A percentile compares a stretch with the other conserved stretches of the same genome.
phyloP scores from a whole-genome alignment of 2,797 vertebrate species.

The Halcyon smyrnensis region DNA sequence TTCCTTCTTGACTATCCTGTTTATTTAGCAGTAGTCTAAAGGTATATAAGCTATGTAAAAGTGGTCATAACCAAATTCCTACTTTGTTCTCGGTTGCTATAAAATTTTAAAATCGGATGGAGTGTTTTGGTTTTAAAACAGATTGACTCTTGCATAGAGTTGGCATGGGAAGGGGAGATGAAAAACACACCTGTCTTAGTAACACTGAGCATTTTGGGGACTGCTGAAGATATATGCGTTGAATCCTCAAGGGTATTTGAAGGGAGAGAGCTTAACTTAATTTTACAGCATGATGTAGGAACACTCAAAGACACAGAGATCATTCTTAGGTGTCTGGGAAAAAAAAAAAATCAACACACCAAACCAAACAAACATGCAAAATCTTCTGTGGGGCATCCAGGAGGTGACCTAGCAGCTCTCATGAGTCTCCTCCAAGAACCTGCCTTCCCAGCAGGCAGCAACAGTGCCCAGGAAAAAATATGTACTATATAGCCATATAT shows the following conservation, averaged over 20 bases:
- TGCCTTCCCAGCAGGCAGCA: background rate
- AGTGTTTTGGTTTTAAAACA: background rate
- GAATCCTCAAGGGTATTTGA: background rate
- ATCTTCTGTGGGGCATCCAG: background rate
- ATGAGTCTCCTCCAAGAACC: background rate
- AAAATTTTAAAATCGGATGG: background rate
- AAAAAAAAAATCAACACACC: background rate
- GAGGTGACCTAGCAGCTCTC: background rate
- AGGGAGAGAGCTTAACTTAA: background rate
- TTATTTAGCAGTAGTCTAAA: background rate
- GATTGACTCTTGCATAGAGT: background rate
- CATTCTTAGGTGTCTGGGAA: background rate
- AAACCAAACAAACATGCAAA: background rate
- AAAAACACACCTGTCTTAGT: background rate
- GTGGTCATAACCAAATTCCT: background rate
- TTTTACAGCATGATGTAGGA: background rate
- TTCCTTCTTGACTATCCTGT: background rate
- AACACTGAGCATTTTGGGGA: background rate
- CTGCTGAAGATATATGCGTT: background rate
- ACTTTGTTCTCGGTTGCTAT: background rate
- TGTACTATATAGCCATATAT: accelerated
- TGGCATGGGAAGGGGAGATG: background rate
- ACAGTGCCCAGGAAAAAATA: background rate
- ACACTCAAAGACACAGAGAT: background rate
- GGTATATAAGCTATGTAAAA: background rate